Percentiles rank a stretch among this genome's conserved stretches.
These are phyloP conservation scores for Pygocentrus nattereri DNA, from an alignment of 2,797 vertebrate species.

Conservation along the genomic window DNA sequence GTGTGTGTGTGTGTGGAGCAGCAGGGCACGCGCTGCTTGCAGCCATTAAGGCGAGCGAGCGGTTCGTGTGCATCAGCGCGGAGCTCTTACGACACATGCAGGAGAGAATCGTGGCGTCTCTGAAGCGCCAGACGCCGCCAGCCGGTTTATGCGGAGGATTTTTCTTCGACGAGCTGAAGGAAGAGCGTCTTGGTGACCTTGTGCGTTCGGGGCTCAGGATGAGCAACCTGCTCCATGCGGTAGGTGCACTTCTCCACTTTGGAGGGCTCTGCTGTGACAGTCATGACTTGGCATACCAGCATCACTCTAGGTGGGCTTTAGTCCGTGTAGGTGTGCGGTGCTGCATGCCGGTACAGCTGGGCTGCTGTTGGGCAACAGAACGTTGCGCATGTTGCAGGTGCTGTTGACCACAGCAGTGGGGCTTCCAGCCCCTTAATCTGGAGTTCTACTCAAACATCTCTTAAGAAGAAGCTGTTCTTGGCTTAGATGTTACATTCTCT, in stretches of 20 bases:
- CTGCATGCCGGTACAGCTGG: neutral
- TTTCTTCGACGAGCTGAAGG: slow-evolving; percentile 11
- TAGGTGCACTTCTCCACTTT: slow-evolving; percentile 45
- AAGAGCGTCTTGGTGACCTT: slow-evolving; percentile 26
- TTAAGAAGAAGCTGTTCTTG: neutral
- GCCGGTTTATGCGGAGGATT: slow-evolving; percentile 32
- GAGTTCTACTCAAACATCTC: neutral
- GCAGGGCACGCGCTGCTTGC: slow-evolving; percentile 39
- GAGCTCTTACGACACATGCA: slow-evolving; percentile 35
- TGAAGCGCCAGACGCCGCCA: neutral
- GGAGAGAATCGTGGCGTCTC: slow-evolving; percentile 14
- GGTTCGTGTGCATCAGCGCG: slow-evolving; percentile 26
- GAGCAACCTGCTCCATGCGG: slow-evolving; percentile 50
- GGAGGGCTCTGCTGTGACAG: slow-evolving; percentile 12
- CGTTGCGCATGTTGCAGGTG: slow-evolving; percentile 58
- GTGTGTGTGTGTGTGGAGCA: neutral
- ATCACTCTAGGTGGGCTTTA: neutral
- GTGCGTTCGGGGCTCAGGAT: slow-evolving; percentile 51
- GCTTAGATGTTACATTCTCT: neutral
- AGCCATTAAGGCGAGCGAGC: slow-evolving; percentile 52
- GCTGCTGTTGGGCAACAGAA: slow-evolving; percentile 48
- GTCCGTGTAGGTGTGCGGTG: neutral
- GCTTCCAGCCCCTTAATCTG: too few species aligned
- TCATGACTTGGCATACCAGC: neutral
- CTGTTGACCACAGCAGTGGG: neutral